Percentiles rank a stretch among this genome's conserved stretches.
Evolutionary conservation across 2,797 vertebrate genomes (phyloP).

Genomic region (Neoniphon sammara): DNA sequence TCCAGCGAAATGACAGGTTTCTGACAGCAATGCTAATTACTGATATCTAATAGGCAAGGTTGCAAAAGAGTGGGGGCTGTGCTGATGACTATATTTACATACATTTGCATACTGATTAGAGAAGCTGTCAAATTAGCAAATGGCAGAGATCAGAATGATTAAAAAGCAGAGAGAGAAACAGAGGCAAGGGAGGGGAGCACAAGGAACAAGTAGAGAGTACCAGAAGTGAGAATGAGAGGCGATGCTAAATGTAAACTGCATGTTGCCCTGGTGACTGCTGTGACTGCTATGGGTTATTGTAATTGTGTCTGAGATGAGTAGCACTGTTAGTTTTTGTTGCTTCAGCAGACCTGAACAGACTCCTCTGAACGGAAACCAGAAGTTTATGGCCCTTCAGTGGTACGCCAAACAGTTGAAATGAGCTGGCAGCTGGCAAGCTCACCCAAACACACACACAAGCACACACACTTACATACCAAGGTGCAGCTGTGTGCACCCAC

Average conservation of each 20-base stretch:
- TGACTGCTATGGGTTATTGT: constrained; percentile 41
- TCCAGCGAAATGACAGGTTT: constrained; percentile 46
- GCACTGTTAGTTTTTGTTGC: constrained; percentile 45
- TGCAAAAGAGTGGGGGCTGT: constrained; percentile 62
- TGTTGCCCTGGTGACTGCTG: constrained; percentile 40
- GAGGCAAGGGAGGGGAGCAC: not conserved
- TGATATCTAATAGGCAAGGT: constrained; percentile 74
- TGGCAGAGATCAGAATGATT: constrained; percentile 62
- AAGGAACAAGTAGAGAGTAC: not conserved
- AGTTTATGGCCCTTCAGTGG: constrained; percentile 62
- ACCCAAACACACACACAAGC: constrained; percentile 13
- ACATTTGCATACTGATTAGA: constrained; percentile 78
- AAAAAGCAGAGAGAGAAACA: constrained; percentile 37
- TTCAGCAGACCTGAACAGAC: constrained; percentile 62
- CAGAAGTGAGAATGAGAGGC: constrained; percentile 16
- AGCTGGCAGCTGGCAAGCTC: constrained; percentile 60
- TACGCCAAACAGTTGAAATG: constrained; percentile 44
- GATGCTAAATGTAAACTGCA: constrained; percentile 2
- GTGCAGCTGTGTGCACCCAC: constrained; percentile 3
- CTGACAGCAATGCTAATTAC: constrained; percentile 70
- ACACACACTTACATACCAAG: not conserved
- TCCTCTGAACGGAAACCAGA: constrained; percentile 36
- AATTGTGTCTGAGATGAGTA: constrained; percentile 33
- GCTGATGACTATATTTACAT: constrained; percentile 75
- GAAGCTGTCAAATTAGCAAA: constrained; percentile 69